phyloP scores from a whole-genome alignment of 2,113 vertebrate species.

The Ammodytes dubius region DNA sequence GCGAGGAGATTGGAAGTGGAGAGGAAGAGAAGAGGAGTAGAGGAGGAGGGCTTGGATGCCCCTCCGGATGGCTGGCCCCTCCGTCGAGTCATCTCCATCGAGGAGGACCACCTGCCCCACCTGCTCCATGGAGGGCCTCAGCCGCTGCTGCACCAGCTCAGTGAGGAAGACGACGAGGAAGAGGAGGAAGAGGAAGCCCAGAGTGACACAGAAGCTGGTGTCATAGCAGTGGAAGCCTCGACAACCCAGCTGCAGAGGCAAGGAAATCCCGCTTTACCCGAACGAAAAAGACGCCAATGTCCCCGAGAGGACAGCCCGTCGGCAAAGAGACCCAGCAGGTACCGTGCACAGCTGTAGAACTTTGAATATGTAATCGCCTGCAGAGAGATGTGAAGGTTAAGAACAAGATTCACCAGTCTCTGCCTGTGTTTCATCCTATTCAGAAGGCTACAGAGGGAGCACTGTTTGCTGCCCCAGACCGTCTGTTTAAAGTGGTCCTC shows the following conservation, averaged over 20 bases:
- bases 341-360: not conserved
- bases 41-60: slow-evolving; percentile 63
- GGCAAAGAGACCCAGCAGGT: slow-evolving; percentile 87
- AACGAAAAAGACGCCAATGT: slow-evolving; percentile 62
- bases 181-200: slow-evolving; percentile 51
- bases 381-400: not conserved
- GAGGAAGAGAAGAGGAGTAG: slow-evolving; percentile 24
- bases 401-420: not conserved
- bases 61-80: slow-evolving; percentile 78
- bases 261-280: slow-evolving; percentile 45
- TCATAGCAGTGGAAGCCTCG: not conserved
- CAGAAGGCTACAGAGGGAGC: slow-evolving; percentile 78
- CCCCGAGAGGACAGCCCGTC: slow-evolving; percentile 86
- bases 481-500: slow-evolving; percentile 93
- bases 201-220: slow-evolving; percentile 54
- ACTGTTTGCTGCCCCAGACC: slow-evolving; percentile 81
- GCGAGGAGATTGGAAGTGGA: slow-evolving; percentile 56
- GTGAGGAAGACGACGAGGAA: slow-evolving; percentile 81
- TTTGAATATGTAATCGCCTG: not conserved
- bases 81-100: slow-evolving; percentile 94
- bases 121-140: slow-evolving; percentile 84
- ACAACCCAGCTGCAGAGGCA: not conserved
- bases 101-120: slow-evolving; percentile 93
- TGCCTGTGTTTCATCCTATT: not conserved
- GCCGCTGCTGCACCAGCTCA: slow-evolving; percentile 82